Base-by-base conservation (phyloP, 2,113 vertebrate genomes). In the Baryphthengus martii region DNA sequence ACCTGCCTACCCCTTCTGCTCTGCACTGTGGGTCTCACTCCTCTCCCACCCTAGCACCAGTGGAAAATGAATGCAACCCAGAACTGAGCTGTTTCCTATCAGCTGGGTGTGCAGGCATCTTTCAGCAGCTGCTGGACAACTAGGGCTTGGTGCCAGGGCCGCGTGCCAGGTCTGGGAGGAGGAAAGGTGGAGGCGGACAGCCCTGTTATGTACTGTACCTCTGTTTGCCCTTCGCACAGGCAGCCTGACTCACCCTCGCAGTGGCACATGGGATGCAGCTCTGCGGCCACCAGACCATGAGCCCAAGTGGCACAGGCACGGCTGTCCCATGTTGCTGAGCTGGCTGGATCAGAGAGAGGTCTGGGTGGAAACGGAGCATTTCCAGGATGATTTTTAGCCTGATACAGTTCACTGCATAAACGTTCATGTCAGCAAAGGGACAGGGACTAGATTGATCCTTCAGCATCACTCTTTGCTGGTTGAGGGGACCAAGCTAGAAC, bases 11-110 rank as follows among this genome's bases (percentile, higher is more conserved):
- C 31, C 13, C 26, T 73, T 73, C 45, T 78, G 44, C 70, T 74
- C 61, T 75, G 29, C 1, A 5, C 56, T 1, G 2, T 3, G 1
- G 8, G 10, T 76, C 39, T 35, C 1, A 2, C 29, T 88, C n/a
- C 50, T 15, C 17, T 66, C 61, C 47, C 1, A 2, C 15, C n/a
- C 19, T 4, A 5, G 24, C 1, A 3, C 35, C 5, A 7, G 24
- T 42, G 45, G 65, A 65, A 87, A 49, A 71, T 17, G n/a, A 86
- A 44, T 3, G 1, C 3, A 5, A 86, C n/a, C 13, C 25, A 35
- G 55, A 72, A 84, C 50, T 4, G 37, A 77, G 11, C 23, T 14
- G 4, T 55, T 73, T 73, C 29, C 59, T 87, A 44, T 39, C n/a
- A 9, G 20, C 11, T 55, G 39, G 25, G 23, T 47, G 44, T 33